phyloP scores from a whole-genome alignment of 2,888 invertebrate species.

The Cyclophora punctaria region DNA sequence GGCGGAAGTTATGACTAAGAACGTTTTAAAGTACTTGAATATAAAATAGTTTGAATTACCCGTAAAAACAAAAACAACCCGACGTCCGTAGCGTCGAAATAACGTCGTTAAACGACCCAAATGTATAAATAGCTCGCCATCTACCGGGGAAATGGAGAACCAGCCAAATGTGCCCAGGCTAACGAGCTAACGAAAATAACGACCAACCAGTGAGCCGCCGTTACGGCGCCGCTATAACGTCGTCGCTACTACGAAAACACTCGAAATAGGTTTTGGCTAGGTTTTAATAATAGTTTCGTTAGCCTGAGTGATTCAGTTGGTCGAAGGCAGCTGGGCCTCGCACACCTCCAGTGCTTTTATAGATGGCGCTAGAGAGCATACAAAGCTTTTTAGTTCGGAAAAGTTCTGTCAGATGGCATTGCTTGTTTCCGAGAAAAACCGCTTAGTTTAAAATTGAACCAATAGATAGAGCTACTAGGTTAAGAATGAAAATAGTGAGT shows the following conservation, averaged over 20 bases:
- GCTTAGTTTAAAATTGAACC: constrained; percentile 14
- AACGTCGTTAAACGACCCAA: constrained; percentile 17
- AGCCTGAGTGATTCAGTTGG: constrained; percentile 50
- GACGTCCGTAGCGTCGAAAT: no score
- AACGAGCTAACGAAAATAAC: constrained; percentile 57
- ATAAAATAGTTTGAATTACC: no score
- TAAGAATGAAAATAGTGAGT: constrained; percentile 35
- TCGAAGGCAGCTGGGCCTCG: constrained; percentile 48
- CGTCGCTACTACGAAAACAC: constrained; percentile 26
- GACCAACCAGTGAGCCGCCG: constrained; percentile 33
- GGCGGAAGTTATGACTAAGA: no score
- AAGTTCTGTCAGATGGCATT: constrained; percentile 49
- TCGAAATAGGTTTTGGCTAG: constrained; percentile 40
- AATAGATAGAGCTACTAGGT: constrained; percentile 44
- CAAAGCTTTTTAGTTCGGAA: constrained; percentile 28
- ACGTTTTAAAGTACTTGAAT: no score
- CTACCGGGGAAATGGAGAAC: constrained; percentile 32
- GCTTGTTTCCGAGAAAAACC: constrained; percentile 13
- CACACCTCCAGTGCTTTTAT: constrained; percentile 30
- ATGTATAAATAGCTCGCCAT: constrained; percentile 39
- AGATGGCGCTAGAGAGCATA: constrained; percentile 46
- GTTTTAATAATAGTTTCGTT: constrained; percentile 38
- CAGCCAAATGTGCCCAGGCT: constrained; percentile 30
- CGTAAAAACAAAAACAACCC: no score
- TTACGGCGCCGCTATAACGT: constrained; percentile 33